phyloP scores from a whole-genome alignment of 2,797 vertebrate genomes.

The Phoeniculus purpureus region DNA sequence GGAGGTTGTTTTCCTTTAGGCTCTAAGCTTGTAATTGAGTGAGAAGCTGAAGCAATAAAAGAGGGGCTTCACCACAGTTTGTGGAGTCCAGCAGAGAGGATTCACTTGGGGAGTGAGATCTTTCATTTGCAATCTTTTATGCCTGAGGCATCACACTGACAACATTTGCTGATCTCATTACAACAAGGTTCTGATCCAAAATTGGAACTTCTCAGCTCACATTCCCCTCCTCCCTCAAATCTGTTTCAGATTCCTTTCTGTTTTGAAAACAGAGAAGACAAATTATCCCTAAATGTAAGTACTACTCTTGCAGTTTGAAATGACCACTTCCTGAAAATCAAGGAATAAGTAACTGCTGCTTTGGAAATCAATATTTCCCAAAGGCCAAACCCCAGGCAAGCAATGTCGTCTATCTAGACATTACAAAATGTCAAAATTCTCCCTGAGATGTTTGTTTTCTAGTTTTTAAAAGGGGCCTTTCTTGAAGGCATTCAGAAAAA shows the following conservation, averaged over 20 bases:
- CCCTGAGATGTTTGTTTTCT: neutral
- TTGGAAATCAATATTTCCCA: neutral
- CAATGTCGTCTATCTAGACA: neutral
- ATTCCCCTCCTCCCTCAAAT: accelerated
- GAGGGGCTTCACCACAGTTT: neutral
- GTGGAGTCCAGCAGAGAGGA: neutral
- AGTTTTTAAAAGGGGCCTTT: neutral
- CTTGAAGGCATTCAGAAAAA: neutral
- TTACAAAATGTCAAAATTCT: neutral
- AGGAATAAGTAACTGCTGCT: neutral
- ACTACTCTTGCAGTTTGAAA: neutral
- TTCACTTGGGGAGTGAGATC: neutral
- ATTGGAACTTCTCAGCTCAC: neutral
- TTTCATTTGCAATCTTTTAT: neutral
- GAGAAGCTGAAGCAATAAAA: neutral
- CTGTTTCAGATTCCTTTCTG: neutral
- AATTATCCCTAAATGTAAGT: neutral
- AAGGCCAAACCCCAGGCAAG: neutral
- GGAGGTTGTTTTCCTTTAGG: neutral
- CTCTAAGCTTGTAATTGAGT: neutral
- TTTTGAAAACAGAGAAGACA: neutral
- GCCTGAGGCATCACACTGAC: neutral
- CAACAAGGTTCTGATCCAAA: neutral
- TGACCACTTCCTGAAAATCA: neutral
- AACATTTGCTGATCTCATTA: neutral